Evolutionary conservation across 2,888 invertebrate species (phyloP), one percentile per base, ranked within the genome.

Genomic region (Rhamphomyia laevipes): DNA sequence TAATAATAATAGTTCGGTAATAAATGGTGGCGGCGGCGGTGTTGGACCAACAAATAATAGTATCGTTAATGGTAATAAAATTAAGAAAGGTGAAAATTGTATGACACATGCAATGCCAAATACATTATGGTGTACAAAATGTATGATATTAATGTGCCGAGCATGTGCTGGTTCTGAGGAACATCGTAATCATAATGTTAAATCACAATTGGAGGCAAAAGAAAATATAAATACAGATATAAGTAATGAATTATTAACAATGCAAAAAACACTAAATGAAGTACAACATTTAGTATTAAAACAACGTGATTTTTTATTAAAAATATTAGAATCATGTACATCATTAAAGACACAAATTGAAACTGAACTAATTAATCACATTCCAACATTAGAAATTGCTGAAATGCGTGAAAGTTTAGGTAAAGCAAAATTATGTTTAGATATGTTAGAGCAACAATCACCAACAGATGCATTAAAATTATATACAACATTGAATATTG

Each of bases 331-430:
- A 63, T 81, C 84, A 37, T 82, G 84, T 66, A 80, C 82, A 43
- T 80, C 82, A 51, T 67, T 86, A 44, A 85, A 85, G 65, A 78
- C 82, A 50, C 82, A 83, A 68, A 81, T 86, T 45, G 85, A 85
- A 68, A 80, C 81, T 45, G 84, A 85, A 63, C 73, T 86, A 56
- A 78, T 81, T 54, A 80, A 78, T 59, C 81, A 82, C 57, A 75
- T 78, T 64, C 77, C 78, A 41, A 78, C 81, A 52, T 73, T 78
- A 55, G 82, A 83, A 63, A 73, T 83, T 53, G 75, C 77, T 52
- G 82, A 83, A 57, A 79, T 81, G 52, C 74, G 78, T 23, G 81
- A 81, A 57, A 74, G 77, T 35, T 65, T 82, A 44, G 76, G 76
- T 44, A 80, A 78, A 59, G 77, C 79, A 7, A 75, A 78, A 54